Evolutionary conservation across 2,113 vertebrate species (phyloP).

Genomic region (Paramisgurnus dabryanus): DNA sequence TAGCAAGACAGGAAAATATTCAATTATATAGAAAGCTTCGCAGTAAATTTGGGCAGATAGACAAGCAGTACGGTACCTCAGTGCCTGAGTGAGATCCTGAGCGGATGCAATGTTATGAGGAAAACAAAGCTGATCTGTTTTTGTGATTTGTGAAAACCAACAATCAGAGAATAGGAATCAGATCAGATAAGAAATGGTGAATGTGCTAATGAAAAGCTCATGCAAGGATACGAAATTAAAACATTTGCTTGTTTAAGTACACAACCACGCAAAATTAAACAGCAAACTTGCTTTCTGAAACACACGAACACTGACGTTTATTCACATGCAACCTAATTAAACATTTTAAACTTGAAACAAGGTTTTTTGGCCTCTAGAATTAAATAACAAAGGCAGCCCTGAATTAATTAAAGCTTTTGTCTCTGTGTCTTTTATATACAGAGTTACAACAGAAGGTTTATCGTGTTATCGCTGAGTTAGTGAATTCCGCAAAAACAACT

Average conservation of each 20-base stretch:
- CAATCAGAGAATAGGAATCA: constrained; percentile 31
- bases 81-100: constrained; percentile 21
- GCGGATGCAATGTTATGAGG: neutral
- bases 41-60: constrained; percentile 66
- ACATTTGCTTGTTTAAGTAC: neutral
- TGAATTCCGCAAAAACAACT: constrained; percentile 42
- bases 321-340: constrained; percentile 34
- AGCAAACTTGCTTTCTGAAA: neutral
- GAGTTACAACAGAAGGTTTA: constrained; percentile 22
- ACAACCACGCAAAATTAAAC: neutral
- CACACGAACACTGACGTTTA: constrained; percentile 12
- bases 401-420: constrained; percentile 51
- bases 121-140: constrained; percentile 5
- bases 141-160: neutral
- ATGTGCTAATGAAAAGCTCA: constrained; percentile 39
- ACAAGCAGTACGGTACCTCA: neutral
- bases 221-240: constrained; percentile 16
- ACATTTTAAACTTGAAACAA: constrained; percentile 28
- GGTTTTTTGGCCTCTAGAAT: constrained; percentile 26
- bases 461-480: constrained; percentile 25
- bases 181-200: constrained; percentile 27
- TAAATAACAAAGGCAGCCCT: constrained; percentile 40
- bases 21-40: constrained; percentile 74
- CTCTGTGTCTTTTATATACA: constrained; percentile 37
- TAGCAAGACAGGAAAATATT: constrained; percentile 66